Conservation (phyloP, 2,113 vertebrate species). For the Penelope pileata region DNA sequence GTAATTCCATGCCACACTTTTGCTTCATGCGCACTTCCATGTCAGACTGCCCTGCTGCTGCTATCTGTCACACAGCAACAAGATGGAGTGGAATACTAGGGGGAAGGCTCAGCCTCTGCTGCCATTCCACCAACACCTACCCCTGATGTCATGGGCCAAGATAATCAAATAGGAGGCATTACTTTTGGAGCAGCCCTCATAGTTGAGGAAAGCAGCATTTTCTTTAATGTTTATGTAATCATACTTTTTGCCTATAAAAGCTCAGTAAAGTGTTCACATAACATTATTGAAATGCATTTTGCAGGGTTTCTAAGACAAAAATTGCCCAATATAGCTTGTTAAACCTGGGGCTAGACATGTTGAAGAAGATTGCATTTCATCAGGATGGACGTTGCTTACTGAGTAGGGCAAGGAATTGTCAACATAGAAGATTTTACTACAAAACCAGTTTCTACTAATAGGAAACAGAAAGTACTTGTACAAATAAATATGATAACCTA, state of each 20-base stretch:
- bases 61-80: too few species aligned
- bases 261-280: background rate
- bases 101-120: too few species aligned
- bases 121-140: too few species aligned
- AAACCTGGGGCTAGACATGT: background rate
- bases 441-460: background rate
- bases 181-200: too few species aligned
- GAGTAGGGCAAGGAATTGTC: background rate
- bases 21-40: too few species aligned
- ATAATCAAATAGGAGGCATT: too few species aligned
- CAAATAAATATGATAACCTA: background rate
- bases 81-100: too few species aligned
- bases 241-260: background rate
- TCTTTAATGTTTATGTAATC: background rate
- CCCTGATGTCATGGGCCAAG: too few species aligned
- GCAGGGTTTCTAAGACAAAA: background rate
- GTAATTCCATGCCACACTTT: too few species aligned
- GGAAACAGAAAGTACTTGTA: background rate
- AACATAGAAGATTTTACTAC: background rate
- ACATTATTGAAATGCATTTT: background rate
- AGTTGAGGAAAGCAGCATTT: background rate
- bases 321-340: background rate
- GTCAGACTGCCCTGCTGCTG: too few species aligned
- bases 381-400: background rate
- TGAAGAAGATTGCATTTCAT: background rate